A percentile compares a stretch with the other conserved stretches of the same genome.
phyloP scores from a whole-genome alignment of 30 jellyfish, hydroid and myxozoan species.

The Pelagia noctiluca region DNA sequence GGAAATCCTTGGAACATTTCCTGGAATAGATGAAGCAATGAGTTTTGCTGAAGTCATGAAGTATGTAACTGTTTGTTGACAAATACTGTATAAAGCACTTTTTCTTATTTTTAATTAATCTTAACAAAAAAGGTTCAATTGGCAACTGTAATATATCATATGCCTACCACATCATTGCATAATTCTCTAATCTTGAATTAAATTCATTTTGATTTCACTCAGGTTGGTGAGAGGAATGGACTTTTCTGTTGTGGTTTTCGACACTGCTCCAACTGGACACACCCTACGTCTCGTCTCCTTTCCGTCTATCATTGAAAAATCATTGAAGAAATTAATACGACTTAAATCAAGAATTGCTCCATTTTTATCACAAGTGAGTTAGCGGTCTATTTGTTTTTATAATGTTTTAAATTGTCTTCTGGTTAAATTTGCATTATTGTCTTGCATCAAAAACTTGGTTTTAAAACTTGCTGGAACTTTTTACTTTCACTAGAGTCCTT shows the following conservation, averaged over 20 bases:
- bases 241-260: conserved; percentile 94
- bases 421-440: no score
- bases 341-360: conserved; percentile 86
- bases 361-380: conserved; percentile 77
- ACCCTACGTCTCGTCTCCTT: conserved; percentile 93
- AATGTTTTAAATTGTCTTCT: no score
- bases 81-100: no score
- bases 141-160: no score
- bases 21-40: conserved; percentile 99
- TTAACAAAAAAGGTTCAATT: no score
- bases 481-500: no score
- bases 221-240: conserved; percentile 95
- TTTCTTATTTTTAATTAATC: no score
- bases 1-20: conserved; percentile 91
- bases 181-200: no score
- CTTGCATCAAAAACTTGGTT: no score
- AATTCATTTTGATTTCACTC: not conserved
- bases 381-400: not conserved
- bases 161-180: no score
- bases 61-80: no score
- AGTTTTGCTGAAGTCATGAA: conserved; percentile 98
- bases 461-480: no score
- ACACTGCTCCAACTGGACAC: conserved; percentile 99
- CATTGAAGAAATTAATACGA: conserved; percentile 76
- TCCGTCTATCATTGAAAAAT: conserved; percentile 90